Evolutionary conservation across 2,888 invertebrate genomes (phyloP), one percentile per base, ranked within the genome.

Genomic region (Allygus modestus): DNA sequence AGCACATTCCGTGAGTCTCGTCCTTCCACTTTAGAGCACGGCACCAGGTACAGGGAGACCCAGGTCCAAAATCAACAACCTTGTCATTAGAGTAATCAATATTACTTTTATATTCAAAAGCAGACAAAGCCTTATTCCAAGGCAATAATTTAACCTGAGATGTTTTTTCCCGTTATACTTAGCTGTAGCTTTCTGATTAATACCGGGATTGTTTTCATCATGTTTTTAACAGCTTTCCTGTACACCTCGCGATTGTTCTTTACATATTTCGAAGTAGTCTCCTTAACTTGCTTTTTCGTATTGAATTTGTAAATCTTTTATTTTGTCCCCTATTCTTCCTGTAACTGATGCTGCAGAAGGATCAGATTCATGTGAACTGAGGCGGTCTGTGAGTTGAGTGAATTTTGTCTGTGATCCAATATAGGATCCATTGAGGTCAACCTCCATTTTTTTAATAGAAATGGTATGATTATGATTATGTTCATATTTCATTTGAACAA

Each of bases 1-100:
- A 86, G 31, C 86, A 86, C 54, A 86, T 75, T 15, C 85, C 83
- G 23, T 61, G 26, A 5, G 58, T 28, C 61, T 86, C 85, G 37
- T 81, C 77, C 43, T 84, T 81, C 83, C 83, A 85, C 46, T 86
- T 85, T 15, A 82, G 23, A 43, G 84, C 84, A 28, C 43, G 37
- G 41, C 85, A 86, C 51, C 26, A 77, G n/a, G 4, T n/a, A 20
- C 71, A 71, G 41, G 41, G n/a, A 17, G 69, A 69, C 9, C 69
- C 31, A 2, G 9, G 17, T 28, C 69, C 33, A 31, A 69, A 7
- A 69, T 28, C 69, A 15, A 69, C 9, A 11, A 11, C 17, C 17
- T 31, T 12, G 69, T 69, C 69, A 15, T 69, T 69, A 5, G 33
- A 26, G 31, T 69, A 69, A 12, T 31, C 28, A 69, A 69, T 69